phyloP scores from a whole-genome alignment of 2,113 vertebrate genomes.

The Protobothrops flavoviridis region DNA sequence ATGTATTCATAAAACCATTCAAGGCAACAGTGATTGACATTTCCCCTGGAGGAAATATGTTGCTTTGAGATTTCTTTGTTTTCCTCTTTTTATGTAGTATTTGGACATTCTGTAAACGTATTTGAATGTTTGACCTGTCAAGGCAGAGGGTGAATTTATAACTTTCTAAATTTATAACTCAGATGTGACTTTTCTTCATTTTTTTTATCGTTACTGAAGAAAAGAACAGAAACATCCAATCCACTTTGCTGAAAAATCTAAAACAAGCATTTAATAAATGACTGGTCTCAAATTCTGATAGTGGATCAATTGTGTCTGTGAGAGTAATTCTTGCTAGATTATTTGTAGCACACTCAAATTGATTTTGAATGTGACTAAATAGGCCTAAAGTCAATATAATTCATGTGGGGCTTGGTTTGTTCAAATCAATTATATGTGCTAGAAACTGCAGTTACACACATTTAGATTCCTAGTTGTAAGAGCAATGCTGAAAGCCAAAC shows the following conservation, averaged over 20 bases:
- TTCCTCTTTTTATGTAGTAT: background rate
- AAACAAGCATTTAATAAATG: background rate
- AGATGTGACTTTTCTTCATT: background rate
- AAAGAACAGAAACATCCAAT: background rate
- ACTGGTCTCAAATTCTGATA: background rate
- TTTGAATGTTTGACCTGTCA: background rate
- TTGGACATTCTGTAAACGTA: background rate
- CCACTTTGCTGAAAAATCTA: background rate
- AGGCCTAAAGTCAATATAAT: background rate
- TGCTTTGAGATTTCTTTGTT: background rate
- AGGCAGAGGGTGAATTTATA: background rate
- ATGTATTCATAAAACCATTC: background rate
- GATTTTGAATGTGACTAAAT: slow-evolving; percentile 1
- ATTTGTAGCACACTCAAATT: background rate
- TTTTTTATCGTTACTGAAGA: background rate
- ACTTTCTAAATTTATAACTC: background rate
- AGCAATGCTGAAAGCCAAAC: background rate
- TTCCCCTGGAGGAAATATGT: background rate
- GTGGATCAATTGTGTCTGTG: background rate
- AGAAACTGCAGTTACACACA: background rate
- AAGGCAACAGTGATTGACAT: background rate
- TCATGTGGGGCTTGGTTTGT: background rate
- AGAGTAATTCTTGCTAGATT: background rate
- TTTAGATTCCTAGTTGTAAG: background rate
- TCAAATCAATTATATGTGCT: background rate